Evolutionary conservation across 2,113 vertebrate genomes (phyloP).

Genomic region (Vulpes lagopus): DNA sequence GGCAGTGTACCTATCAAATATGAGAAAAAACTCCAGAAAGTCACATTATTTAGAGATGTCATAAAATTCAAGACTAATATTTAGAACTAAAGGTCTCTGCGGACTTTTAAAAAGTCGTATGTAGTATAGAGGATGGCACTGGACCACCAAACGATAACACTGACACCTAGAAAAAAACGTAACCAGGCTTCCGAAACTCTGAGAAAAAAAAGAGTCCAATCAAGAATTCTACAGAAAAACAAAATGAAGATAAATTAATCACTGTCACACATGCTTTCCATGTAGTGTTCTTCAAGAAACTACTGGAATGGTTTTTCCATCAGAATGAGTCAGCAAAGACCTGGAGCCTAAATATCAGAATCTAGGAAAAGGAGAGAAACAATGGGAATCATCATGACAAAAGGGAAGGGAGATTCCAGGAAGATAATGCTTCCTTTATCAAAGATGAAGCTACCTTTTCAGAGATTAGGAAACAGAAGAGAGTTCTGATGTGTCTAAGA

Average conservation of each 20-base stretch:
- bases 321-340: neutral
- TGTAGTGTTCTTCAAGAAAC: neutral
- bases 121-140: neutral
- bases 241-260: neutral
- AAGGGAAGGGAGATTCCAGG: neutral
- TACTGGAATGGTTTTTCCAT: neutral
- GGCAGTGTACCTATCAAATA: neutral
- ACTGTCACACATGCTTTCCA: neutral
- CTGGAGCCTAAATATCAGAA: neutral
- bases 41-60: neutral
- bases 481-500: neutral
- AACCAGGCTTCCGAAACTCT: neutral
- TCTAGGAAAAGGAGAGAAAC: neutral
- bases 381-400: neutral
- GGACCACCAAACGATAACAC: neutral
- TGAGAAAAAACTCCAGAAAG: neutral
- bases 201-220: neutral
- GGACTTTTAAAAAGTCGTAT: neutral
- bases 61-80: neutral
- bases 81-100: neutral
- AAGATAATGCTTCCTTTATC: neutral
- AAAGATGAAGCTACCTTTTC: neutral
- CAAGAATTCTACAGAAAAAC: neutral
- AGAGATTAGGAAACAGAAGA: neutral
- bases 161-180: neutral